phyloP scores from a whole-genome alignment of 2,888 invertebrate genomes.

The Ectemnius cavifrons region DNA sequence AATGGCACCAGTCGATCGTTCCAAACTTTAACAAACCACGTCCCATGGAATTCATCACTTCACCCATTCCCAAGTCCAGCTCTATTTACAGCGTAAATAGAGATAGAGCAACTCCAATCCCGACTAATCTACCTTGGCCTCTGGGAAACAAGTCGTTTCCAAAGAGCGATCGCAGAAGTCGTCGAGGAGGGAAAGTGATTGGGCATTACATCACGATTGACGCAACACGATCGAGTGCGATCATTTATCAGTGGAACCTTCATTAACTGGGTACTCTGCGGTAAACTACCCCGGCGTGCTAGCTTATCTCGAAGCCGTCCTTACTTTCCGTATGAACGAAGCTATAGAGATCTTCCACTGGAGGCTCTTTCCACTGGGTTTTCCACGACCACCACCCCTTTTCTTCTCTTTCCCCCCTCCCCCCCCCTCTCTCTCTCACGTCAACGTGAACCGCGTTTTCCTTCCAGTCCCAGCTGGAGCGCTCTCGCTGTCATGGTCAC shows the following conservation, averaged over 20 bases:
- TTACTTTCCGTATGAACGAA: slow-evolving; percentile 41
- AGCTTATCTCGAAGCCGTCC: slow-evolving; percentile 67
- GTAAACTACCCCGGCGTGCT: slow-evolving; percentile 69
- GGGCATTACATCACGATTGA: too few species aligned
- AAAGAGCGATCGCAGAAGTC: too few species aligned
- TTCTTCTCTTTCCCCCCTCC: background rate
- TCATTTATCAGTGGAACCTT: slow-evolving; percentile 68
- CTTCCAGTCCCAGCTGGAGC: slow-evolving; percentile 20
- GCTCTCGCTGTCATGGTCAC: slow-evolving; percentile 35
- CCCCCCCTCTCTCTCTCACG: background rate
- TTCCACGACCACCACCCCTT: slow-evolving; percentile 16
- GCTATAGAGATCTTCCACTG: slow-evolving; percentile 52
- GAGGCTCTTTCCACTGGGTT: slow-evolving; percentile 40
- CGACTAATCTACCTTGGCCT: too few species aligned
- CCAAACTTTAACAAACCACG: too few species aligned
- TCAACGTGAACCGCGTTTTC: slow-evolving; percentile 6
- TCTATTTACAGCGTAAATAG: too few species aligned
- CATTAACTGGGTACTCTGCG: slow-evolving; percentile 69
- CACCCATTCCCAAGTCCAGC: too few species aligned
- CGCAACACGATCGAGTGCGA: slow-evolving; percentile 40
- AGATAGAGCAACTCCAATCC: too few species aligned
- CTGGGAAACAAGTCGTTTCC: too few species aligned
- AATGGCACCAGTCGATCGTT: too few species aligned
- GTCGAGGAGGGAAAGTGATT: too few species aligned
- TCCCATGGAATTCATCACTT: too few species aligned